Percentiles rank a stretch among this genome's conserved stretches.
phyloP scores from a whole-genome alignment of 1,140 invertebrate genomes.

The Drusus annulatus region DNA sequence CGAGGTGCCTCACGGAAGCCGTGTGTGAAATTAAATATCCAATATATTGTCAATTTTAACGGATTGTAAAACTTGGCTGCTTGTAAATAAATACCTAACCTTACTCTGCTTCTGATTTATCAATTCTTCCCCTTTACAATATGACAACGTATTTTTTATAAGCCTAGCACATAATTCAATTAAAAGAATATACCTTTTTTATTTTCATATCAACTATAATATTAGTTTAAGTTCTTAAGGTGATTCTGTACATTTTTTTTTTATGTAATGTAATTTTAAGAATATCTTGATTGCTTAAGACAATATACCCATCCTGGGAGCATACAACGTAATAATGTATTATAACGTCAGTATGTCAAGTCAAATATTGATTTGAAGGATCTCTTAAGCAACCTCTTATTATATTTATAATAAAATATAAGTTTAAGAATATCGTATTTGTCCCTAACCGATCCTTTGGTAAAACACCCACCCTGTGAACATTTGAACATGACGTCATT shows the following conservation, averaged over 20 bases:
- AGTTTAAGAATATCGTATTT: too few relatives aligned
- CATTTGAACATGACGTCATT: not conserved
- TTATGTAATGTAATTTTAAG: not conserved
- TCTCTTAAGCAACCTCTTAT: constrained; percentile 1
- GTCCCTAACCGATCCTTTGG: too few relatives aligned
- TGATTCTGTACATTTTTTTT: not conserved
- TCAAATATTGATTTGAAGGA: too few relatives aligned
- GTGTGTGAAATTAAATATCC: too few relatives aligned
- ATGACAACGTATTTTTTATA: not conserved
- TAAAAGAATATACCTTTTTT: not conserved
- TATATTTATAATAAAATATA: not conserved
- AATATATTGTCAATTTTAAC: too few relatives aligned
- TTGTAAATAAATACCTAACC: not conserved
- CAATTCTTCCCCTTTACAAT: not conserved
- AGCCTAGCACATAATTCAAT: not conserved
- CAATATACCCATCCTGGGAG: not conserved
- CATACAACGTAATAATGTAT: too few relatives aligned
- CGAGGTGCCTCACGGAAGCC: too few relatives aligned
- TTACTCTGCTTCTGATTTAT: not conserved
- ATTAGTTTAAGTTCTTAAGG: not conserved
- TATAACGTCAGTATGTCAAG: too few relatives aligned
- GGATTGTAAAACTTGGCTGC: not conserved
- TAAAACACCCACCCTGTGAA: too few relatives aligned
- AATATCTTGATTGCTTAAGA: not conserved
- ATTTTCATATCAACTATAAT: not conserved